Base-by-base conservation (phyloP, 2,888 invertebrate genomes). In the Blera fallax region DNA sequence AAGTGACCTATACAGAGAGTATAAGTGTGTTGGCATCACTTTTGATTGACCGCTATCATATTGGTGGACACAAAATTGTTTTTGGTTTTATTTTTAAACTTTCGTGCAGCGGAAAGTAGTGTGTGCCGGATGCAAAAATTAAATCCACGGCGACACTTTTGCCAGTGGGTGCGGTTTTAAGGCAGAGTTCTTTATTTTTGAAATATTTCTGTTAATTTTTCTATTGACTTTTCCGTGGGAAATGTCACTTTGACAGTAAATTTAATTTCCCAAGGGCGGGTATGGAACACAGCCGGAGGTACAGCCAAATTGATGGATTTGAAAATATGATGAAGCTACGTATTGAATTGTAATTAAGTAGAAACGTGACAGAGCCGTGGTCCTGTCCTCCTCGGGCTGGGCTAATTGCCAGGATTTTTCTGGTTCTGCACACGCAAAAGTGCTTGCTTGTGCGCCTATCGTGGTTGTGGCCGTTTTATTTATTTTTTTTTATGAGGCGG, bases 261-360 rank as follows among this genome's bases (percentile, higher is more conserved):
- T 74, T 58, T 52, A 80, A 84, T 70, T 70, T 56, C 16, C 43
- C 74, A 11, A 3, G 24, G 11, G 34, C 4, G 5, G n/a, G 1
- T 32, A n/a, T 10, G 29, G 14, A 43, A 54, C 56, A 21, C 18
- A 18, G 34, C 34, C 34, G 50, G 21, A 14, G 27, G 40, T 24
- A 29, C 56, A 24, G 8, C 29, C 11, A 18, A 58, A 69, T 74
- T 84, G 64, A 80, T 80, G 65, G 32, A 80, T 80, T 80, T 60
- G 69, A 69, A 80, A 80, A 50, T 72, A 58, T 64, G 32, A 56
- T 74, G 80, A 69, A 74, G 73, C 74, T 40, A 14, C 56, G 79
- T 74, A 84, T 80, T 80, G 84, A 80, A 84, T 80, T 58, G 80
- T 80, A 84, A 80, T 84, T 76, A 84, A 76, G 74, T 52, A 21